Conservation (phyloP, 1,140 invertebrate species). For the Aleiodes sp. region DNA sequence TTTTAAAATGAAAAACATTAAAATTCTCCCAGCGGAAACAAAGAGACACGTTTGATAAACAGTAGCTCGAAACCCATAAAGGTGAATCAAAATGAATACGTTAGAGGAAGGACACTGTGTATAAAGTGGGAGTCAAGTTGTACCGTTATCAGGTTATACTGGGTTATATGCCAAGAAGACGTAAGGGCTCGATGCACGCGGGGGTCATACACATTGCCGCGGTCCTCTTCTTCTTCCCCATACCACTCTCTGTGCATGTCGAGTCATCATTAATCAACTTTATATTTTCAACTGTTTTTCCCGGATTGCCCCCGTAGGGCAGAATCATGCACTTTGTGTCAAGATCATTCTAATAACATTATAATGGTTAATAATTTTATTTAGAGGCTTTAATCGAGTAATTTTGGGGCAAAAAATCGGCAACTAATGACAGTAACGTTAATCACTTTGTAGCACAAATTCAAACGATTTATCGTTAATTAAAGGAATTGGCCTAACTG, state of each 20-base stretch:
- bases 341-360: slow-evolving; percentile 15
- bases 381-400: background rate
- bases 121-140: slow-evolving; percentile 12
- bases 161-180: slow-evolving; percentile 15
- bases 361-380: no score
- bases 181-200: slow-evolving; percentile 13
- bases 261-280: slow-evolving; percentile 16
- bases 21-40: no score
- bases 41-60: no score
- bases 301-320: background rate
- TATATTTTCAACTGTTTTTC: slow-evolving; percentile 14
- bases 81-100: background rate
- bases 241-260: slow-evolving; percentile 12
- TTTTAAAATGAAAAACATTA: no score
- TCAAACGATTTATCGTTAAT: no score
- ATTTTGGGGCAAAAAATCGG: background rate
- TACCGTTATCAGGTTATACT: slow-evolving; percentile 11
- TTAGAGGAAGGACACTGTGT: background rate
- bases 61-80: no score
- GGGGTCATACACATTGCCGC: slow-evolving; percentile 9
- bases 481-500: no score
- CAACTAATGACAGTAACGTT: no score
- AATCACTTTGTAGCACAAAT: no score
- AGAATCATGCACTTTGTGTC: slow-evolving; percentile 2
- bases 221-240: slow-evolving; percentile 13